phyloP scores from a whole-genome alignment of 2,113 vertebrate genomes.

The Cnemophilus loriae region DNA sequence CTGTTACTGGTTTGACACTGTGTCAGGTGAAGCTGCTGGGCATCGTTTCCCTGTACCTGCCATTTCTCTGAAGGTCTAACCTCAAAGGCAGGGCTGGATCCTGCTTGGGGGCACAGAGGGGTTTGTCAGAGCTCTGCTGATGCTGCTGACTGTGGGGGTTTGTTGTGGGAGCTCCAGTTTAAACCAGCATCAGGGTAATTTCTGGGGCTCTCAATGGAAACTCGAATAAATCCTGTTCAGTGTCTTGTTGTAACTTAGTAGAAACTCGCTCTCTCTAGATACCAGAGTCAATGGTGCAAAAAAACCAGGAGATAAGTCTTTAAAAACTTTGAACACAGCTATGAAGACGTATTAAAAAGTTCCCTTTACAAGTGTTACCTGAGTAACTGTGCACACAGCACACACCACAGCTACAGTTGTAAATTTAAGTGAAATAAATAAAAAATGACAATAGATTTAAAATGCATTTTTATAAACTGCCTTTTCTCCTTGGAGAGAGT shows the following conservation, averaged over 20 bases:
- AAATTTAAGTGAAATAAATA: neutral
- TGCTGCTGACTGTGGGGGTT: neutral
- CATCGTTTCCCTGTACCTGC: neutral
- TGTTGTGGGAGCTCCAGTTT: neutral
- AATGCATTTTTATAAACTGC: neutral
- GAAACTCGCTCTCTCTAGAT: neutral
- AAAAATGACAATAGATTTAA: neutral
- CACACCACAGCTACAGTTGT: rapidly evolving
- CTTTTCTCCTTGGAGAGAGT: neutral
- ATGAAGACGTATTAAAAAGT: neutral
- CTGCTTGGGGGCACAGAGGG: neutral
- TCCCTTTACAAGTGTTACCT: neutral
- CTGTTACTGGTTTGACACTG: neutral
- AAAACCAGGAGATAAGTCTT: neutral
- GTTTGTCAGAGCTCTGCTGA: neutral
- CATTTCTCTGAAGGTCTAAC: neutral
- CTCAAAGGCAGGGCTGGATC: neutral
- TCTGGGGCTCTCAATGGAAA: neutral
- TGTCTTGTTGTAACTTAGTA: neutral
- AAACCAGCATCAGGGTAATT: neutral
- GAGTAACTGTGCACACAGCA: neutral
- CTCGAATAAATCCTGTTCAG: neutral
- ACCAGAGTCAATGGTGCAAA: neutral
- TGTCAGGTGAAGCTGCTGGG: neutral
- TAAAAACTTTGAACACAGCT: neutral